Conservation (phyloP, 2,113 vertebrate genomes). For the Brachionichthys hirsutus region DNA sequence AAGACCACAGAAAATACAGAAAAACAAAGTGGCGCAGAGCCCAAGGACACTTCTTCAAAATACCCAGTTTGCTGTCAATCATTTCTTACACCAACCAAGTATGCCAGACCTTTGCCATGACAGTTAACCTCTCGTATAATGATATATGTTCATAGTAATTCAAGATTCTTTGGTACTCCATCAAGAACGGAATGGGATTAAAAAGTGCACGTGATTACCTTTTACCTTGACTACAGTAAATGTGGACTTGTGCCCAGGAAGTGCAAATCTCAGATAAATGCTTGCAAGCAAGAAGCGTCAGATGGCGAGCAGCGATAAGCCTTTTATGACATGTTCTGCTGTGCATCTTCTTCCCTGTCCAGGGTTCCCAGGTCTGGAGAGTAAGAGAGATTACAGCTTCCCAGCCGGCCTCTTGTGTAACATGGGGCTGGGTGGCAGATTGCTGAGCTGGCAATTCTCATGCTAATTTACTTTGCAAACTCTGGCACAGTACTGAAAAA, state of each 20-base stretch:
- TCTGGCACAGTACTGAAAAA: conserved; percentile 53
- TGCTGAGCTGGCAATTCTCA: conserved; percentile 61
- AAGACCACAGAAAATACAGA: background rate
- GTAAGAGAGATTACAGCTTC: conserved; percentile 56
- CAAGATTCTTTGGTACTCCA: background rate
- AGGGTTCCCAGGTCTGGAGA: conserved; percentile 52
- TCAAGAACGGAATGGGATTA: background rate
- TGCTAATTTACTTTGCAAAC: conserved; percentile 69
- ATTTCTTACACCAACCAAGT: background rate
- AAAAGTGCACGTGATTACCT: conserved; percentile 24
- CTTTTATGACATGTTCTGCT: conserved; percentile 47
- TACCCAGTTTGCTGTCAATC: background rate
- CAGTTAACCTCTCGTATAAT: background rate
- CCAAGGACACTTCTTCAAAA: background rate
- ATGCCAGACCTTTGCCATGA: background rate
- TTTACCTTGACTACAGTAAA: conserved; percentile 21
- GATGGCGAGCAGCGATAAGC: conserved; percentile 58
- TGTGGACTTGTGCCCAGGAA: conserved; percentile 60
- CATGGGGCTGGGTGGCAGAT: conserved; percentile 45
- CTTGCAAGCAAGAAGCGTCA: conserved; percentile 33
- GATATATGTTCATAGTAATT: background rate
- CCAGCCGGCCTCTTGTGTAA: conserved; percentile 49
- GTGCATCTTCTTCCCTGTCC: conserved; percentile 42
- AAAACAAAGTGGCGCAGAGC: background rate
- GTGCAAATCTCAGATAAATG: conserved; percentile 60